Evolutionary conservation across 2,113 vertebrate genomes (phyloP), one percentile per base, ranked within the genome.

Genomic region (Chascanopsetta lugubris): DNA sequence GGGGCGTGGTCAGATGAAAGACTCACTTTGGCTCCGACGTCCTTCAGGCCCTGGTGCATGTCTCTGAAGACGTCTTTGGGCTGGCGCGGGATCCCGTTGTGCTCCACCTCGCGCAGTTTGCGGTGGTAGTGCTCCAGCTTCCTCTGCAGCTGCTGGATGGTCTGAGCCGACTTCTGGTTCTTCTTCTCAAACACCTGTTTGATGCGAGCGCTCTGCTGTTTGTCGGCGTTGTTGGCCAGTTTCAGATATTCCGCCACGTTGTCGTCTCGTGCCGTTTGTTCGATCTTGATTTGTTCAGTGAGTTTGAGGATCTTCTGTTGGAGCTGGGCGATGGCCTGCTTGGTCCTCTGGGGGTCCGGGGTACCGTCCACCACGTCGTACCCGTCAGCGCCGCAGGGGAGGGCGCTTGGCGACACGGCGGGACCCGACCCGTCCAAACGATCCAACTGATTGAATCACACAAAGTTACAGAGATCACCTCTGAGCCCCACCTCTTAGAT

Each of bases 161-260:
- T 95, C 81, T 98, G 96, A 2, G 96, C 95, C 0, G 97, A 99
- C 79, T 98, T 98, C 83, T 99, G 97, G 88, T 99, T 99, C 64
- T 99, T 99, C 92, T 99, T 99, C 91, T 99, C 97, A 54, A 99
- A 99, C 75, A 98, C 97, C 75, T 99, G 97, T 62, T 99, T 99
- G 88, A 98, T 98, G 30, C 97, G 96, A n/a, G 95, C 92, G 0
- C 94, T 95, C 91, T 99, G 97, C 78, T 97, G 97, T 72, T 97
- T 96, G 92, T 99, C 97, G 1, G 97, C 97, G 0, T 97, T 98
- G 78, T 96, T 97, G 69, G 96, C 96, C 18, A 98, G 89, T 77
- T 98, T 98, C 77, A 99, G 91, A 75, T 99, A 99, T 80, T 99
- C 97, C 0, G 97, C 97, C 79, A 99, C 97, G 0, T 99, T 98